phyloP scores from a whole-genome alignment of 1,140 invertebrate species.

The Spodoptera frugiperda region DNA sequence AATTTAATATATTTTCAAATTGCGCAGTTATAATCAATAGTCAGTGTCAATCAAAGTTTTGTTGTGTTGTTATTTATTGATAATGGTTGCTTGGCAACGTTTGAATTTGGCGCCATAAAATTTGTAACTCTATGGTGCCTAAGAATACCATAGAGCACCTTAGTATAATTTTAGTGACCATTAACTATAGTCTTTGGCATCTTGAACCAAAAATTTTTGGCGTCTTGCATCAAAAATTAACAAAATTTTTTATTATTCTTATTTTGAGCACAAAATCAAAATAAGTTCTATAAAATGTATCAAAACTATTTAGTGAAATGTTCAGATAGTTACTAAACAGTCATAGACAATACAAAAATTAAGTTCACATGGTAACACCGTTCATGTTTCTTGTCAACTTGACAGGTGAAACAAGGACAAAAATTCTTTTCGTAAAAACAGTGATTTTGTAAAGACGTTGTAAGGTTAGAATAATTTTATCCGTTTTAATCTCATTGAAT shows the following conservation, averaged over 20 bases:
- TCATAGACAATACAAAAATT: slow-evolving; percentile 18
- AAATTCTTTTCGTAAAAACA: slow-evolving; percentile 70
- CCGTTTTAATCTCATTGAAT: slow-evolving; percentile 63
- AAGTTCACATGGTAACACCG: slow-evolving; percentile 1
- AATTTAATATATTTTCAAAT: background rate
- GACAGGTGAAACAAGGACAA: slow-evolving; percentile 25
- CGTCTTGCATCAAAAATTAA: no score
- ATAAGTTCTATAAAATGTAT: no score
- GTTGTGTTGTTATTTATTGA: background rate
- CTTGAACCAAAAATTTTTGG: no score
- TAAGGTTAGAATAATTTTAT: slow-evolving; percentile 79
- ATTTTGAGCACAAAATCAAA: no score
- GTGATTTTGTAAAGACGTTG: slow-evolving; percentile 75
- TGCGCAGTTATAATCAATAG: background rate
- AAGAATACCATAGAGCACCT: no score
- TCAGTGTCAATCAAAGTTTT: background rate
- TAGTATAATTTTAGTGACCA: no score
- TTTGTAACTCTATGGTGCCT: no score
- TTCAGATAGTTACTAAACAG: background rate
- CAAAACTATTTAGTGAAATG: no score
- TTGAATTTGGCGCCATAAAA: background rate
- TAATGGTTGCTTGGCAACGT: slow-evolving; percentile 43
- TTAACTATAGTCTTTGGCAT: no score
- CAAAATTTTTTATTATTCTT: no score
- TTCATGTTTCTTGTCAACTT: slow-evolving; percentile 37